A percentile compares a stretch with the other conserved stretches of the same genome.
phyloP scores from a whole-genome alignment of 2,888 invertebrate species.

The Drosophila sordidapex region DNA sequence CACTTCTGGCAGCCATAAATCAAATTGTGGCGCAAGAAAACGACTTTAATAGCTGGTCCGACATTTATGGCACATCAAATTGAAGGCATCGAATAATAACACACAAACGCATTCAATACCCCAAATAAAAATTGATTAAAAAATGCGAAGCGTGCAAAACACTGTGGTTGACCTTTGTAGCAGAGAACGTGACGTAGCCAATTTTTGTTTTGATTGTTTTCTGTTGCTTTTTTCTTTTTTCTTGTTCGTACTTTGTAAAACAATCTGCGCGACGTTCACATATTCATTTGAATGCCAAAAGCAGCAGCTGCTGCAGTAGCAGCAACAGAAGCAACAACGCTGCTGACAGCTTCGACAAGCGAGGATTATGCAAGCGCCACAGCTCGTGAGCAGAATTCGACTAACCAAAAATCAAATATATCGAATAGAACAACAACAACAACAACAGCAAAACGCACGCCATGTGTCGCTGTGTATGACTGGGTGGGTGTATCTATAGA shows the following conservation, averaged over 20 bases:
- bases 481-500: constrained; percentile 40
- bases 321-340: constrained; percentile 29
- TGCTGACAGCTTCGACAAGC: constrained; percentile 73
- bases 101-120: neutral
- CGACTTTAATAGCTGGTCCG: constrained; percentile 41
- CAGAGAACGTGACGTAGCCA: constrained; percentile 43
- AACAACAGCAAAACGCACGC: constrained; percentile 36
- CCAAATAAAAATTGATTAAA: constrained; percentile 33
- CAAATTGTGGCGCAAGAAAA: constrained; percentile 39
- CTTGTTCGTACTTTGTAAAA: constrained; percentile 35
- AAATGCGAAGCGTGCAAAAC: constrained; percentile 45
- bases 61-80: constrained; percentile 42
- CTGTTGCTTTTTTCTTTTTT: constrained; percentile 17
- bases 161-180: constrained; percentile 54
- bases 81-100: constrained; percentile 13
- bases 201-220: constrained; percentile 27
- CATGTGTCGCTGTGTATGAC: constrained; percentile 59
- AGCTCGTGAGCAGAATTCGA: constrained; percentile 35
- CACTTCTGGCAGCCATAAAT: constrained; percentile 48
- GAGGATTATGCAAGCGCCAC: constrained; percentile 77
- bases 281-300: constrained; percentile 78
- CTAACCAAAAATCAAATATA: constrained; percentile 41
- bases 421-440: constrained; percentile 30
- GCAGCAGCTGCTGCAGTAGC: constrained; percentile 65
- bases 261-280: constrained; percentile 61